Conservation (phyloP, 2,797 vertebrate species). For the Poeciliopsis presidionis region DNA sequence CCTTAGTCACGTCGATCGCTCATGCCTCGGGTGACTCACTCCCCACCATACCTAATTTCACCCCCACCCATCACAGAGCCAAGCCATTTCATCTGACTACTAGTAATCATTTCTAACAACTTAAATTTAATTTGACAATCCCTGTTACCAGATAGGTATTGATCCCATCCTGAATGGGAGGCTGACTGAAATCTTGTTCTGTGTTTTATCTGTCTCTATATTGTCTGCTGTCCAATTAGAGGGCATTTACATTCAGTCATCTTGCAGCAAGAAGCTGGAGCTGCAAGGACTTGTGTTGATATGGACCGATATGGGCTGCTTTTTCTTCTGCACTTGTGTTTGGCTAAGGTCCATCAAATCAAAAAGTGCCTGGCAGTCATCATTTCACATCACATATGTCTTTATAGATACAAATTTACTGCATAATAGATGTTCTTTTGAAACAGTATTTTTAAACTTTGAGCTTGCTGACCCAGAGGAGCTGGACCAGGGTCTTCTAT, state of each 20-base stretch:
- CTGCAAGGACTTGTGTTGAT: slow-evolving; percentile 68
- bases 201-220: slow-evolving; percentile 67
- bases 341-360: slow-evolving; percentile 48
- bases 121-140: slow-evolving; percentile 81
- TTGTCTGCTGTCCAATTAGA: slow-evolving; percentile 66
- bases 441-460: slow-evolving; percentile 10
- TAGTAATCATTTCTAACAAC: slow-evolving; percentile 80
- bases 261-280: slow-evolving; percentile 58
- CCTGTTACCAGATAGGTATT: slow-evolving; percentile 75
- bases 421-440: slow-evolving; percentile 31
- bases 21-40: slow-evolving; percentile 65
- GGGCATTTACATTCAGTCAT: slow-evolving; percentile 62
- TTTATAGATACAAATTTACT: slow-evolving; percentile 45
- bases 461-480: slow-evolving; percentile 1
- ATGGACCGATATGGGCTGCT: slow-evolving; percentile 30
- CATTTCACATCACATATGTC: slow-evolving; percentile 48
- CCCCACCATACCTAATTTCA: slow-evolving; percentile 60
- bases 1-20: slow-evolving; percentile 72
- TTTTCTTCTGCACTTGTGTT: slow-evolving; percentile 22
- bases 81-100: slow-evolving; percentile 72
- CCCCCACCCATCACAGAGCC: slow-evolving; percentile 66
- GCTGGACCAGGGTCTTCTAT: not conserved
- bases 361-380: slow-evolving; percentile 61
- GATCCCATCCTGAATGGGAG: slow-evolving; percentile 67
- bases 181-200: slow-evolving; percentile 60